Conservation (phyloP, 2,113 vertebrate genomes). For the Caloenas nicobarica region DNA sequence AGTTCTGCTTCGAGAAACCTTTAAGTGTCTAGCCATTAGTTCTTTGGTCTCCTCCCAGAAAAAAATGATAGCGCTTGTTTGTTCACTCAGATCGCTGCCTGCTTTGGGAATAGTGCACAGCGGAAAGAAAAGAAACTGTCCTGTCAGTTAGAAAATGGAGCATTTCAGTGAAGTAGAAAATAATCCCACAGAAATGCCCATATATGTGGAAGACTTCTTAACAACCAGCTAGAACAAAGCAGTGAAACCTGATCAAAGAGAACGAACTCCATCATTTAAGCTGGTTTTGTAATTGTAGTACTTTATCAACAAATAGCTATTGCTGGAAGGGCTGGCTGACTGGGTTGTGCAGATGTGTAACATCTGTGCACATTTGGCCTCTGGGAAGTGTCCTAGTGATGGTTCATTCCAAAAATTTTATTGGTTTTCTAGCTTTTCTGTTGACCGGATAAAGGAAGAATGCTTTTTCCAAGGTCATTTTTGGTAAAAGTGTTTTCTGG, state of each 20-base stretch:
- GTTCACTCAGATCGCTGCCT: neutral
- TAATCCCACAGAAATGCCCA: neutral
- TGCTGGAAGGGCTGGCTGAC: conserved; percentile 8
- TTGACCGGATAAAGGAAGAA: neutral
- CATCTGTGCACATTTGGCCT: conserved; percentile 33
- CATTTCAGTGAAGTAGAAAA: neutral
- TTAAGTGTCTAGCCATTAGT: neutral
- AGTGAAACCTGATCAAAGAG: conserved; percentile 23
- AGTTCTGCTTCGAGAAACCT: neutral
- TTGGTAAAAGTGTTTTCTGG: conserved; percentile 3
- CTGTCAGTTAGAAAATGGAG: neutral
- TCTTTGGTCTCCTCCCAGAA: neutral
- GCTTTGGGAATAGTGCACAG: neutral
- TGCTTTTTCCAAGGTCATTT: neutral
- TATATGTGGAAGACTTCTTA: neutral
- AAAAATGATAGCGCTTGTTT: neutral
- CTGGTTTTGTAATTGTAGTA: neutral
- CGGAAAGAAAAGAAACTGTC: neutral
- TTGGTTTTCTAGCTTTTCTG: conserved; percentile 15
- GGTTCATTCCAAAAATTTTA: conserved; percentile 1
- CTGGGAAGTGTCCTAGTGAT: conserved; percentile 24
- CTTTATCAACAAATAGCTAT: conserved; percentile 5
- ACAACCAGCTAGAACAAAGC: neutral
- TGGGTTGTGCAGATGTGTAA: conserved; percentile 41
- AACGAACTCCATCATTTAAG: neutral